These are phyloP conservation scores for Atlantisia rogersi DNA, from an alignment of 2,113 vertebrate genomes.

Conservation along the genomic window DNA sequence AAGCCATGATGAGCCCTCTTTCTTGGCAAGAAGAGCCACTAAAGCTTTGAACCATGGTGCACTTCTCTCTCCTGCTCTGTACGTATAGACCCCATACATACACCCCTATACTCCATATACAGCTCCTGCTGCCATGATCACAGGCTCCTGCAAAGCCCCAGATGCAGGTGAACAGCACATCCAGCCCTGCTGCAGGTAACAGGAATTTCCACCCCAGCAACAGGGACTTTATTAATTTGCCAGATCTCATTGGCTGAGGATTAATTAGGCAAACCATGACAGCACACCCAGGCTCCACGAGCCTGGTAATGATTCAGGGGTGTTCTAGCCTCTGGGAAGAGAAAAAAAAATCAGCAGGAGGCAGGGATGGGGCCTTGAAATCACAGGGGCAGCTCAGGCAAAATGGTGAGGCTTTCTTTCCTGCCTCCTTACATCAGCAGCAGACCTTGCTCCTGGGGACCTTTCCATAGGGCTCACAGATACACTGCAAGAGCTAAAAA, in stretches of 20 bases:
- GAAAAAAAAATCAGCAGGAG: slow-evolving; percentile 32
- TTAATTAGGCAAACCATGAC: slow-evolving; percentile 53
- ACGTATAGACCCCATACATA: not conserved
- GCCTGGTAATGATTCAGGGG: slow-evolving; percentile 59
- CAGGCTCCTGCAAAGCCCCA: not conserved
- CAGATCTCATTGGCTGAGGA: slow-evolving; percentile 25
- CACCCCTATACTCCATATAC: not conserved
- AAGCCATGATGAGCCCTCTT: not conserved
- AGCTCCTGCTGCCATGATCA: not conserved
- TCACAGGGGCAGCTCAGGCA: not conserved
- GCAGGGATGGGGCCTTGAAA: not conserved
- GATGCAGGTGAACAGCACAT: slow-evolving; percentile 31
- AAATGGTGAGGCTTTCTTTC: not conserved
- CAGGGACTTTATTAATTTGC: slow-evolving; percentile 46
- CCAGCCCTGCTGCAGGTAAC: slow-evolving; percentile 50
- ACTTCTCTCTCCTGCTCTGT: not conserved
- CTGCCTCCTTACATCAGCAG: not conserved
- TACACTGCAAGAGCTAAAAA: not conserved
- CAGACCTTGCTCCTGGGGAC: not conserved
- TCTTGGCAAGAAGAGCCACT: not conserved
- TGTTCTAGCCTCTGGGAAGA: slow-evolving; percentile 41
- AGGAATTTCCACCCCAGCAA: slow-evolving; percentile 64
- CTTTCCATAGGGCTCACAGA: not conserved
- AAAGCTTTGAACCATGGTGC: not conserved
- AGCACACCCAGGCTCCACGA: not conserved